Base-by-base conservation (phyloP, 2,797 vertebrate genomes). In the Enteromius anoplus region DNA sequence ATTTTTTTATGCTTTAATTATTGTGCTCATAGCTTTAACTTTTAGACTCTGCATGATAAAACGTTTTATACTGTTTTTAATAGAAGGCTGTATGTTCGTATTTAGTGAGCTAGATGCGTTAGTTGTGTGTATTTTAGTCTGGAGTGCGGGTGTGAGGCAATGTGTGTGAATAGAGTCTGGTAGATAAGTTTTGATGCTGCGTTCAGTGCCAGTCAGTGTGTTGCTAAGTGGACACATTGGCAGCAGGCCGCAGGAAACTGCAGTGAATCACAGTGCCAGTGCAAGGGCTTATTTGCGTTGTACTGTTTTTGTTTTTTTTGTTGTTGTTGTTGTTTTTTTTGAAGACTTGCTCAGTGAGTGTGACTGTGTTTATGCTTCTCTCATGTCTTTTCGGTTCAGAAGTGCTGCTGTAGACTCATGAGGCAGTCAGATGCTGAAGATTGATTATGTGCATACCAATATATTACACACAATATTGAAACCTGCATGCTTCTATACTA, bases 141-240 rank as follows among this genome's bases (percentile, higher is more conserved):
- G 40, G 17, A n/a, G 11, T 32, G 37, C 29, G 14, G 60, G 29
- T 64, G 60, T 17, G 60, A 32, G 29, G 60, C 60, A 64, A 15
- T 12, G 51, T 80, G 68, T 60, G 49, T 60, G 51, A 71, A 23
- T 12, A 19, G 51, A 70, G 51, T 55, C 51, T 77, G 51, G 26
- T 34, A 23, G 15, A 42, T 58, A 58, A 42, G 66, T 71, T 71
- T 71, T 45, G 78, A 80, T 80, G 78, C 66, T 70, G 79, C 10
- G 79, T 49, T 81, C 26, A 62, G 53, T 37, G 75, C 70, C 69
- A 68, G 68, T 47, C 29, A 23, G 47, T 29, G 49, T 86, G 78
- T 82, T 81, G 73, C 77, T 34, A 75, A 71, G 69, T 80, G 47
- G 82, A 78, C 69, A 73, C 60, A 65, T 77, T 82, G 80, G 68